Evolutionary conservation across 1,140 invertebrate genomes (phyloP), one percentile per base, ranked within the genome.

Genomic region (Sitophilus oryzae): DNA sequence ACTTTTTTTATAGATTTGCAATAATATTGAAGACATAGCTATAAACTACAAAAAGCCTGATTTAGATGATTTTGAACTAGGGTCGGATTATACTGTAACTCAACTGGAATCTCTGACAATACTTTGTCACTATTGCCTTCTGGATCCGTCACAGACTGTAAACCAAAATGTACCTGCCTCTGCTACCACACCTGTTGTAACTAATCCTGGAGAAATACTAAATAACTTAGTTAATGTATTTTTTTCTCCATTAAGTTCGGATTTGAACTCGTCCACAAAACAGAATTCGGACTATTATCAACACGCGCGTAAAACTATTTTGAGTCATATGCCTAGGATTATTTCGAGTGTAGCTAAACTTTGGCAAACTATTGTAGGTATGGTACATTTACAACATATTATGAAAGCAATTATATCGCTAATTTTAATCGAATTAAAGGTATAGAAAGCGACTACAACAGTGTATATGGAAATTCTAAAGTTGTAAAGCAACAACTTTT

Each of bases 191-290:
- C 56, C 61, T 1, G 47, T 58, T 2, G 50, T 64, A 9, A 16
- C 77, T n/a, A 82, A 82, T 72, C 80, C 81, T 1, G 80, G 80
- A 1, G 83, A 89, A 66, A 81, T 91, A 53, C 81, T 93, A 37
- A 88, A 85, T 58, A 93, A 89, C 72, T 75, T 93, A 5, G 82
- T 91, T 21, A 85, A 90, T 67, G 88, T 88, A 0, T 86, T 87
- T 61, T 80, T 84, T 40, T 58, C 67, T 11, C 69, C 66, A 0
- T 62, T 67, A 6, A 56, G 60, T 20, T 52, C 50, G 6, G 68
- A 70, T 23, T 34, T 56, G 45, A 55, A 65, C 51, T 62, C 59
- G 34, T 56, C 56, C 1, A 53, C 60, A n/a, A 71, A 66, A 54
- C 67, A 69, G 19, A 70, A 68, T 45, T 61, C 63, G 35, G 77